These are phyloP conservation scores for Musca domestica DNA, from an alignment of 1,140 invertebrate genomes.

Conservation along the genomic window DNA sequence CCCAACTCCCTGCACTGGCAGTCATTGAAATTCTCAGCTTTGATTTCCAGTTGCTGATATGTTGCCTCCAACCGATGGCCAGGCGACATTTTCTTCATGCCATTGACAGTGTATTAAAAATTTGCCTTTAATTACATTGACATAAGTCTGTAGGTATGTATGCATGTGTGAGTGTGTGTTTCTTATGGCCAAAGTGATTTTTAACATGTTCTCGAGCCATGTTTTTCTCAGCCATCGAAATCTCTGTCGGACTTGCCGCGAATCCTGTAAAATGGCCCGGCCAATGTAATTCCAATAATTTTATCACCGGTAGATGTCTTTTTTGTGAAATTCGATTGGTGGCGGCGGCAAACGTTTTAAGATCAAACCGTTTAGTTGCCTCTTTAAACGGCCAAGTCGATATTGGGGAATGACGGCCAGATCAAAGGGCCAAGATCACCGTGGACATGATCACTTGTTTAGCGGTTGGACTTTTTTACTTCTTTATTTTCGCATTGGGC, in stretches of 20 bases:
- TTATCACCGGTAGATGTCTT: conserved; percentile 22
- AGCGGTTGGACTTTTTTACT: background rate
- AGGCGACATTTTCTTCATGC: conserved; percentile 19
- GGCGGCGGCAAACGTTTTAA: conserved; percentile 5
- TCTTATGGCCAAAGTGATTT: conserved; percentile 10
- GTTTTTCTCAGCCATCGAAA: background rate
- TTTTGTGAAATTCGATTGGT: conserved; percentile 22
- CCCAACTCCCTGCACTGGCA: background rate
- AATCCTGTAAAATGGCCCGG: too few species aligned
- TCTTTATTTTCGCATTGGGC: background rate
- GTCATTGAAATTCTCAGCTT: background rate
- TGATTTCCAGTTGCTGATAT: background rate
- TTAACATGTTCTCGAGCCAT: conserved; percentile 6
- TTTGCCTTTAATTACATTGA: background rate
- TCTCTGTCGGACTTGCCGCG: background rate
- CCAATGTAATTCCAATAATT: conserved; percentile 26
- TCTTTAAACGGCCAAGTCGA: background rate
- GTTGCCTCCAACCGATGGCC: background rate
- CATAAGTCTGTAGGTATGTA: too few species aligned
- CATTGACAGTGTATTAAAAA: conserved; percentile 23
- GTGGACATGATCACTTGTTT: conserved; percentile 23
- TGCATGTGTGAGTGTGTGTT: background rate
- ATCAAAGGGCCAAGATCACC: background rate
- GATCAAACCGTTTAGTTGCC: conserved; percentile 15
- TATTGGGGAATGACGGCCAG: conserved; percentile 2